phyloP scores from a whole-genome alignment of 1,140 invertebrate species.

The Drosophila littoralis region DNA sequence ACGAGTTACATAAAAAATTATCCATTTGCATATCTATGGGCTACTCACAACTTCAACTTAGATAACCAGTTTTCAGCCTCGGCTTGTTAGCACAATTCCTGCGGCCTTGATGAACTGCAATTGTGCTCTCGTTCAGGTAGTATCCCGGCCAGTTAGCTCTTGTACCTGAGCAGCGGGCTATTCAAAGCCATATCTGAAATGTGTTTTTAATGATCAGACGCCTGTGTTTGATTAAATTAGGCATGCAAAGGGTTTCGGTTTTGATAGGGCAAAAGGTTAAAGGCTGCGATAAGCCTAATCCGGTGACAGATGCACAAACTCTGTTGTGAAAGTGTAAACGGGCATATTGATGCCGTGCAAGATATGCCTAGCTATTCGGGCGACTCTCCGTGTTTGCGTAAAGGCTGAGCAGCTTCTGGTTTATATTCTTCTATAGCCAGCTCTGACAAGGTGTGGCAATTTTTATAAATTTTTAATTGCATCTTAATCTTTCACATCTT shows the following conservation, averaged over 20 bases:
- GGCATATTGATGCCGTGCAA: too few relatives aligned
- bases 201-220: slow-evolving; percentile 43
- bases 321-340: background rate
- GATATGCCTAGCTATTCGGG: too few relatives aligned
- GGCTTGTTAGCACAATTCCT: slow-evolving; percentile 48
- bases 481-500: too few relatives aligned
- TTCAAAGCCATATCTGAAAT: slow-evolving; percentile 30
- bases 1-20: slow-evolving; percentile 39
- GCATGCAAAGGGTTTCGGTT: slow-evolving; percentile 11
- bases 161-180: background rate
- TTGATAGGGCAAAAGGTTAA: slow-evolving; percentile 35
- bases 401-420: too few relatives aligned
- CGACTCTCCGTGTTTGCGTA: too few relatives aligned
- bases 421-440: too few relatives aligned
- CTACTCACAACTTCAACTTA: slow-evolving; percentile 41
- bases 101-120: slow-evolving; percentile 41
- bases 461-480: too few relatives aligned
- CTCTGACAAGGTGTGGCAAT: too few relatives aligned
- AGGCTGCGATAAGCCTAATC: slow-evolving; percentile 29
- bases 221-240: slow-evolving; percentile 47
- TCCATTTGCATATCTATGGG: slow-evolving; percentile 58
- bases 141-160: slow-evolving; percentile 21
- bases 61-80: slow-evolving; percentile 61
- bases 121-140: slow-evolving; percentile 37
- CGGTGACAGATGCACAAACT: slow-evolving; percentile 32